Base-by-base conservation (phyloP, 2,888 invertebrate species). In the Chrysomela aeneicollis region DNA sequence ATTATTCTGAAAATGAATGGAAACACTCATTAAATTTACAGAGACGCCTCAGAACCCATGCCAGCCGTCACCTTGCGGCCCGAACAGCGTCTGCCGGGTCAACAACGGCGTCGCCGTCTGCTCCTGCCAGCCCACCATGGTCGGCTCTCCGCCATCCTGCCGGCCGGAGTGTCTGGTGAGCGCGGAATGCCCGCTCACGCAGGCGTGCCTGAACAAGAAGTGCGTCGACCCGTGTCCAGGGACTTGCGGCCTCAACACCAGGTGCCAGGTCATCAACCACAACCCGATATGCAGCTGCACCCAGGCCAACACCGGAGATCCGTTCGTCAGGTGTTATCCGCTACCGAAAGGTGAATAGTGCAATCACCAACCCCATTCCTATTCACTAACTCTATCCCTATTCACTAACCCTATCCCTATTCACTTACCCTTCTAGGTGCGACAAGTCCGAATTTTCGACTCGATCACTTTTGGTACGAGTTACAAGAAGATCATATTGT, bases 151-250 rank as follows among this genome's bases (percentile, higher is more conserved):
- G 54, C 92, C 92, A 32, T 86, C 88, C 54, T 93, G 93, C 74
- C 85, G 92, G 71, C 91, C 92, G 3, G 93, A 93, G 81, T 94
- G 94, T 80, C 87, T 89, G 8, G 88, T 89, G n/a, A 93, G 92
- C 78, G 86, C 90, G 3, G 93, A 94, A 77, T 95, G 94, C 81
- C 83, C 88, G 1, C 84, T 89, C 21, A 89, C 89, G 69, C 88
- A 89, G 76, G 92, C 94, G n/a, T 95, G 94, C 76, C 88, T 89
- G 73, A 92, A 90, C 78, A 90, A 91, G 73, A 91, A 90, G 82
- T 95, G 94, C 78, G 82, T 87, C 55, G 88, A 94, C 81, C 93
- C 94, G n/a, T 94, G 92, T 75, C 88, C 87, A 47, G 93, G 92
- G 68, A 87, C 90, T 10, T 94, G 93, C 81, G 93, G 93, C 22